Evolutionary conservation across 2,888 invertebrate species (phyloP), one percentile per base, ranked within the genome.

Genomic region (Chorisops tibialis): DNA sequence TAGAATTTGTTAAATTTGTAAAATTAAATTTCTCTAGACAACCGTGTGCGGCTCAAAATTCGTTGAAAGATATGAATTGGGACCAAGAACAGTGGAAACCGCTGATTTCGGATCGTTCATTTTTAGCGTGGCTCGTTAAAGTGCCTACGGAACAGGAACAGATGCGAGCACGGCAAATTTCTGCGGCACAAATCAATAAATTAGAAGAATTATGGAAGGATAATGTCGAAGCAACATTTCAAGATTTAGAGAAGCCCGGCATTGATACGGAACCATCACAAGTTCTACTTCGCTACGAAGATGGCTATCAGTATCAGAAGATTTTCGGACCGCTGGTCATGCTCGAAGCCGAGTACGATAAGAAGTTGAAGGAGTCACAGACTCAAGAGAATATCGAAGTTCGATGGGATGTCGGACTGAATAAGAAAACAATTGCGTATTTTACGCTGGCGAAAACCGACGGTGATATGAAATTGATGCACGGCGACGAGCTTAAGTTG

Each of bases 21-120:
- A 2, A 9, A 21, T 19, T 22, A 48, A 21, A n/a, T 19, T 19
- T 19, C 11, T 12, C 21, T 49, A 83, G 83, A 1, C 96, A 97
- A 79, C 99, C 99, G 2, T 99, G 99, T 80, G 97, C 98, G 24
- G 93, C 96, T 4, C 95, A 97, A 75, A 95, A 92, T 74, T 95
- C 95, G 12, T 81, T 98, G 43, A 98, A 98, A 79, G 98, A 98
- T 74, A 96, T 97, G 93, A 98, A 97, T 78, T 99, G 98, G 93
- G 97, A 98, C 80, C 96, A 96, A 75, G 94, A 94, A 67, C 95
- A 96, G 73, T 98, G 98, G 98, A 96, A 97, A 78, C 97, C 98
- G 0, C 80, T 99, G 67, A 99, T 99, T 75, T 88, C 93, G 68
- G 98, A 98, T 79, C 90, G 97, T 11, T 93, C 93, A 69, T 96